phyloP scores from a whole-genome alignment of 1,140 invertebrate genomes.

The Aphidius ervi region DNA sequence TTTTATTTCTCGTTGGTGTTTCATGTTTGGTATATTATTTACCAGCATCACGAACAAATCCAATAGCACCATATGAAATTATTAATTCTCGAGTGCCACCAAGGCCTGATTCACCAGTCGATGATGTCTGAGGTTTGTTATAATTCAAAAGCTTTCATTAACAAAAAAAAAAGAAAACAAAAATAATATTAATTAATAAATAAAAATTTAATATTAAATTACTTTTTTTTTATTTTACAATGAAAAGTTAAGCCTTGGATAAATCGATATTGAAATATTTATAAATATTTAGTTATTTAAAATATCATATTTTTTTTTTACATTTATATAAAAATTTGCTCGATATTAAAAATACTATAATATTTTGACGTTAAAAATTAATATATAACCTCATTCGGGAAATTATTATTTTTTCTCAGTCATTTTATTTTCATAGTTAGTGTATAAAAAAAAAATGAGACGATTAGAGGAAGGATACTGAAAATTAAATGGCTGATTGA shows the following conservation, averaged over 20 bases:
- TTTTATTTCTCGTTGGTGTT: slow-evolving; percentile 75
- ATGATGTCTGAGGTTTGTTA: slow-evolving; percentile 51
- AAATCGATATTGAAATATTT: too few species aligned
- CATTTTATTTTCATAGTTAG: background rate
- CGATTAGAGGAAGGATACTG: too few species aligned
- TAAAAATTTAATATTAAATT: background rate
- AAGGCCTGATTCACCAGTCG: slow-evolving; percentile 41
- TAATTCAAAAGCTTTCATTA: background rate
- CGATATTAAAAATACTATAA: too few species aligned
- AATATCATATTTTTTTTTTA: too few species aligned
- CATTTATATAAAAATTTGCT: too few species aligned
- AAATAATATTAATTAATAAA: background rate
- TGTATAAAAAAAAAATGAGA: too few species aligned
- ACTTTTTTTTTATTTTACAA: too few species aligned
- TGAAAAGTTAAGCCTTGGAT: too few species aligned
- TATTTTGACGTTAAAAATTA: background rate
- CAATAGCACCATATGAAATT: slow-evolving; percentile 44
- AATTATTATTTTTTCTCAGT: background rate
- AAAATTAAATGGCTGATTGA: too few species aligned
- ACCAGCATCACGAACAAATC: slow-evolving; percentile 54
- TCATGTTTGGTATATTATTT: slow-evolving; percentile 77
- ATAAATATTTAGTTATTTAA: too few species aligned
- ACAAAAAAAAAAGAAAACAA: slow-evolving; percentile 4
- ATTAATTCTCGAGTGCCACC: slow-evolving; percentile 42
- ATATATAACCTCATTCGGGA: background rate